Evolutionary conservation across 2,797 vertebrate species (phyloP).

Genomic region (Otus scops): DNA sequence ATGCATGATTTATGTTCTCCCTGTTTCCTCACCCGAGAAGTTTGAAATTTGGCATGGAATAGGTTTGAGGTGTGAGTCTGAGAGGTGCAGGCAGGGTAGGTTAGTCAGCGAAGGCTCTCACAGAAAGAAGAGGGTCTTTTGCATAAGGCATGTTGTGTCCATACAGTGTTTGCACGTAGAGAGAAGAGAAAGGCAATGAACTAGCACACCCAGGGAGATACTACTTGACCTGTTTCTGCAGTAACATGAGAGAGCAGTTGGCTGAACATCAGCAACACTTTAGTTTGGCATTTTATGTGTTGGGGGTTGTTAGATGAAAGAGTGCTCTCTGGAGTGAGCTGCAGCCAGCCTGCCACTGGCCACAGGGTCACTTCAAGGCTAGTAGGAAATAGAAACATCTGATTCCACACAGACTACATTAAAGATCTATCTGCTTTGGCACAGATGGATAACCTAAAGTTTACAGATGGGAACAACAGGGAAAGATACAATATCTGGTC

Average conservation of each 20-base stretch:
- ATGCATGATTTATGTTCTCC: not conserved
- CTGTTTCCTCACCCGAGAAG: not conserved
- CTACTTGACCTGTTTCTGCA: not conserved
- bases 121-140: not conserved
- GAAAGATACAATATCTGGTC: conserved; percentile 45
- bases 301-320: not conserved
- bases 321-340: not conserved
- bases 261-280: not conserved
- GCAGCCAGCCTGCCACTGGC: not conserved
- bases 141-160: not conserved
- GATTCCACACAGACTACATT: conserved; percentile 11
- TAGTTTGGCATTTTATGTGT: not conserved
- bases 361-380: conserved; percentile 29
- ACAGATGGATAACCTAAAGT: conserved; percentile 35
- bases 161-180: not conserved
- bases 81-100: not conserved
- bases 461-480: conserved; percentile 37
- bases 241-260: not conserved
- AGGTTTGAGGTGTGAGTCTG: not conserved
- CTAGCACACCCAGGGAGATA: not conserved
- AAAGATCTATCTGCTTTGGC: conserved; percentile 15
- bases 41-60: not conserved
- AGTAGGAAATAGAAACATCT: conserved; percentile 24
- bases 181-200: not conserved
- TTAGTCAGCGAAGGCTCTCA: not conserved